These are phyloP conservation scores for Hemiprocne comata DNA, from an alignment of 2,113 vertebrate genomes.

Conservation along the genomic window DNA sequence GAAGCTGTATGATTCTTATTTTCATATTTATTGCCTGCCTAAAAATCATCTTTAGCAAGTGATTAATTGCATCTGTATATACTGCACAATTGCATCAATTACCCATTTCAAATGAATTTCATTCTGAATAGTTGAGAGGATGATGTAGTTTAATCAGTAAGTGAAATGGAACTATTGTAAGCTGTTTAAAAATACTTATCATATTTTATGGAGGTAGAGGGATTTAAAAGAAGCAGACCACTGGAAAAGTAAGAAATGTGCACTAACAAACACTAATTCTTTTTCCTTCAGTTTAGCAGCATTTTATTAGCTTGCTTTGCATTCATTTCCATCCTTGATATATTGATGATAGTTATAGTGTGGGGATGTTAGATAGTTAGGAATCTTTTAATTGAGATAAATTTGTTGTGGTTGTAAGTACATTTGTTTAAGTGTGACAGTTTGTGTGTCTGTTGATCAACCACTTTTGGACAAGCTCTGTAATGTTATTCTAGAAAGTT, in stretches of 20 bases:
- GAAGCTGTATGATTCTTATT: constrained; percentile 8
- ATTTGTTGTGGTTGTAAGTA: neutral
- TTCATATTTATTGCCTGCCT: constrained; percentile 35
- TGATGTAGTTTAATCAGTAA: constrained; percentile 48
- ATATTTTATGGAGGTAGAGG: neutral
- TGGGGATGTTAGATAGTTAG: neutral
- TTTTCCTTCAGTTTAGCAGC: neutral
- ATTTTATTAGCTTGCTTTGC: neutral
- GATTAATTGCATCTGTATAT: constrained; percentile 50
- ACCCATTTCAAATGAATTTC: constrained; percentile 42
- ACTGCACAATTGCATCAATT: constrained; percentile 30
- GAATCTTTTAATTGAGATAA: neutral
- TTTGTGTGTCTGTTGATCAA: neutral
- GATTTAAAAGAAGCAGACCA: neutral
- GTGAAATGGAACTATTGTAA: constrained; percentile 39
- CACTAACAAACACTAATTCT: neutral
- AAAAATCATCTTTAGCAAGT: constrained; percentile 33
- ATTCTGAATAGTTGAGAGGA: constrained; percentile 55
- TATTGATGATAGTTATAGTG: neutral
- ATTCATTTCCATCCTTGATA: neutral
- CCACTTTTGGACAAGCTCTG: neutral
- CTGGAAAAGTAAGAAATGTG: constrained; percentile 23
- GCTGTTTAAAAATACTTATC: constrained; percentile 32
- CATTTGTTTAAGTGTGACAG: neutral
- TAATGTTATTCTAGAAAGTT: neutral